These are phyloP conservation scores for Hybognathus amarus DNA, from an alignment of 2,797 vertebrate species.

Conservation along the genomic window DNA sequence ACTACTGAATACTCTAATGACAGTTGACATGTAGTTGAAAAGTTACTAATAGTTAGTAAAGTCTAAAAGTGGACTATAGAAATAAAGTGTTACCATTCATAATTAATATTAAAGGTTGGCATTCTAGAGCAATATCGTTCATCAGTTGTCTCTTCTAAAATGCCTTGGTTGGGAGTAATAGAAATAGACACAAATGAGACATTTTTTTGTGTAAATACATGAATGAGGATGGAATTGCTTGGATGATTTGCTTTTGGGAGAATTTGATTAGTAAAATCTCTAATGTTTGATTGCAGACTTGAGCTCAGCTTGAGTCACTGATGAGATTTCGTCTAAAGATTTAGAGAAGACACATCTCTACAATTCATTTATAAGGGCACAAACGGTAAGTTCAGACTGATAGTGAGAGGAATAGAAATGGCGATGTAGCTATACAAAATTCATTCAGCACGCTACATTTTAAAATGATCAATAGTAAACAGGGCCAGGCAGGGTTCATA, in stretches of 20 bases:
- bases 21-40: too few species aligned
- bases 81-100: too few species aligned
- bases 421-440: neutral
- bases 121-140: neutral
- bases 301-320: neutral
- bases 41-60: too few species aligned
- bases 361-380: neutral
- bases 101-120: constrained; percentile 15
- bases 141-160: neutral
- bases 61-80: too few species aligned
- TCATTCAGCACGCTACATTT: neutral
- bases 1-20: too few species aligned
- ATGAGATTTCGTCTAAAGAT: neutral
- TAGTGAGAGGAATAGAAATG: constrained; percentile 1
- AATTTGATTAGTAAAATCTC: constrained; percentile 9
- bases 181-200: neutral
- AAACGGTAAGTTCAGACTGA: constrained; percentile 3
- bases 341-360: neutral
- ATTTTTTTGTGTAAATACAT: neutral
- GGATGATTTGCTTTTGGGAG: neutral
- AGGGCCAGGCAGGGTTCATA: neutral
- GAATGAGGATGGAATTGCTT: neutral
- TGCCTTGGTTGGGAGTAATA: neutral
- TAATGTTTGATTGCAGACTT: constrained; percentile 6
- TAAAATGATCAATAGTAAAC: constrained; percentile 10